Evolutionary conservation across 2,797 vertebrate species (phyloP).

Genomic region (Manis pentadactyla): DNA sequence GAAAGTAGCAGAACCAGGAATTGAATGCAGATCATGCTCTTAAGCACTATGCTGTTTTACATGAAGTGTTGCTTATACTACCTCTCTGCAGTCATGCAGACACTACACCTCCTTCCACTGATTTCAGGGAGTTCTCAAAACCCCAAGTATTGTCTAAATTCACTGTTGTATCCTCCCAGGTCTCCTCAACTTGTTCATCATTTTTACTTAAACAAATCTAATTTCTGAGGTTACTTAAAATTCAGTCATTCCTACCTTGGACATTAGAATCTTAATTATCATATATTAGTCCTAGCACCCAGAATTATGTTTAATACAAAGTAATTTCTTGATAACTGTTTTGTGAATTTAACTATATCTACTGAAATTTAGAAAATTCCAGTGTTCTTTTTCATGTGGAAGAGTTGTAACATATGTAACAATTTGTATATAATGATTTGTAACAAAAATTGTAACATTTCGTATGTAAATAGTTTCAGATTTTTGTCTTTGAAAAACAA

Average conservation of each 20-base stretch:
- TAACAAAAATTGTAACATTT: too few relatives aligned
- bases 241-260: background rate
- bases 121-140: background rate
- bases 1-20: background rate
- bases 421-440: too few relatives aligned
- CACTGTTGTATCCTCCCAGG: background rate
- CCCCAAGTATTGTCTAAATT: background rate
- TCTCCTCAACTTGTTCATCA: background rate
- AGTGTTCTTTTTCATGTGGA: background rate
- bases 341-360: background rate
- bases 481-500: conserved; percentile 9
- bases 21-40: background rate
- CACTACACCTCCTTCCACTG: background rate
- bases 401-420: background rate
- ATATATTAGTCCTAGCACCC: background rate
- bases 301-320: background rate
- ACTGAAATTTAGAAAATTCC: background rate
- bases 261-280: background rate
- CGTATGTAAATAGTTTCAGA: background rate
- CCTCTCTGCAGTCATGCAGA: background rate
- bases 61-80: background rate
- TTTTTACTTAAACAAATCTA: conserved; percentile 20
- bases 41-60: background rate
- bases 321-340: background rate
- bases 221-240: conserved; percentile 39